These are phyloP conservation scores for Graphium colonna DNA, from an alignment of 2,888 invertebrate species.

Conservation along the genomic window DNA sequence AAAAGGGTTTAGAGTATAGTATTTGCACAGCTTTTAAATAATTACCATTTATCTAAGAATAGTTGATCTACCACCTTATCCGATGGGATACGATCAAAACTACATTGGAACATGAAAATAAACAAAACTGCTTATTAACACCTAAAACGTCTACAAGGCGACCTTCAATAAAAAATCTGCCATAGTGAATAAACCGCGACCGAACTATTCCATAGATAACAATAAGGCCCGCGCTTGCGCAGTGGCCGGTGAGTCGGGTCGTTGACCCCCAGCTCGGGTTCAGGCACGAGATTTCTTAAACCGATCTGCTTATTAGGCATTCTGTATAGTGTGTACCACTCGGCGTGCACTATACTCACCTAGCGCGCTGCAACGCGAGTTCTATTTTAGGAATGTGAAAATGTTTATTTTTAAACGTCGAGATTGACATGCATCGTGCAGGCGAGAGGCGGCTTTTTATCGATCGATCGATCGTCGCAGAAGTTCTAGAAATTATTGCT, in stretches of 20 bases:
- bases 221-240: conserved; percentile 65
- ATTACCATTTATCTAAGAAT: too few relatives aligned
- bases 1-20: too few relatives aligned
- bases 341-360: conserved; percentile 31
- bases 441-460: conserved; percentile 16
- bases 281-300: conserved; percentile 72
- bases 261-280: conserved; percentile 63
- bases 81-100: too few relatives aligned
- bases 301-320: conserved; percentile 73
- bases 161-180: too few relatives aligned
- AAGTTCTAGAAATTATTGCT: conserved; percentile 11
- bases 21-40: too few relatives aligned
- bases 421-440: conserved; percentile 22
- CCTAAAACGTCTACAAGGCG: too few relatives aligned
- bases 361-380: conserved; percentile 39
- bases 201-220: conserved; percentile 66
- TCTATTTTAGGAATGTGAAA: conserved; percentile 46
- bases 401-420: conserved; percentile 28
- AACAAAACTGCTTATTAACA: too few relatives aligned
- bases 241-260: conserved; percentile 52
- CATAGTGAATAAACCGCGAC: too few relatives aligned
- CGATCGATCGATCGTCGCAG: conserved; percentile 17
- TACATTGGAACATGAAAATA: too few relatives aligned
- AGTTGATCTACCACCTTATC: too few relatives aligned
- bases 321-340: conserved; percentile 45